A percentile compares a stretch with the other conserved stretches of the same genome.
These are phyloP conservation scores for Dryococelus australis DNA, from an alignment of 2,888 invertebrate species.

Conservation along the genomic window DNA sequence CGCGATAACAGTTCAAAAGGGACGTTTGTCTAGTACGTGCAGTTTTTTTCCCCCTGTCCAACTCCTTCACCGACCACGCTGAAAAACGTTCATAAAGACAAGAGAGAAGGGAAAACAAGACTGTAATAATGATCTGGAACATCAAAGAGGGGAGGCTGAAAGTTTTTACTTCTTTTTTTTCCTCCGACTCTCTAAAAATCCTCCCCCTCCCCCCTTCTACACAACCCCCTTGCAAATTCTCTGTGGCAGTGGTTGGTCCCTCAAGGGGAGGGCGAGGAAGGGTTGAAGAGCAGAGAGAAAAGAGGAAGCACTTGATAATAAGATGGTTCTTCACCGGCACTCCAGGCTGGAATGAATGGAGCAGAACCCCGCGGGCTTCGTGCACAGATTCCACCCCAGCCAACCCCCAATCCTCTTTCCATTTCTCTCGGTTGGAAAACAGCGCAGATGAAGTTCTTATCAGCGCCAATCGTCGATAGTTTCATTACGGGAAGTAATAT, in stretches of 20 bases:
- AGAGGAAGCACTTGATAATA: slow-evolving; percentile 23
- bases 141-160: background rate
- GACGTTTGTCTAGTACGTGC: background rate
- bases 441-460: background rate
- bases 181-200: background rate
- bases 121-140: slow-evolving; percentile 25
- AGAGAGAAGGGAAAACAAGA: background rate
- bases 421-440: no score
- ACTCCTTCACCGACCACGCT: background rate
- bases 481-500: background rate
- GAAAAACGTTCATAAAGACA: background rate
- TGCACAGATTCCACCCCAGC: background rate
- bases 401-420: no score
- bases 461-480: background rate
- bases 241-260: background rate
- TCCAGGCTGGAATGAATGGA: background rate
- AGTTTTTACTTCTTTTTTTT: background rate
- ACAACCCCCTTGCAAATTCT: background rate
- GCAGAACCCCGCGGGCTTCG: background rate
- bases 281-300: background rate
- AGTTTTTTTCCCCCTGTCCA: background rate
- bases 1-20: background rate
- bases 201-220: no score
- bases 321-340: slow-evolving; percentile 21
- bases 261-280: background rate